Evolutionary conservation across 2,113 vertebrate genomes (phyloP).

Genomic region (Synchiropus splendidus): DNA sequence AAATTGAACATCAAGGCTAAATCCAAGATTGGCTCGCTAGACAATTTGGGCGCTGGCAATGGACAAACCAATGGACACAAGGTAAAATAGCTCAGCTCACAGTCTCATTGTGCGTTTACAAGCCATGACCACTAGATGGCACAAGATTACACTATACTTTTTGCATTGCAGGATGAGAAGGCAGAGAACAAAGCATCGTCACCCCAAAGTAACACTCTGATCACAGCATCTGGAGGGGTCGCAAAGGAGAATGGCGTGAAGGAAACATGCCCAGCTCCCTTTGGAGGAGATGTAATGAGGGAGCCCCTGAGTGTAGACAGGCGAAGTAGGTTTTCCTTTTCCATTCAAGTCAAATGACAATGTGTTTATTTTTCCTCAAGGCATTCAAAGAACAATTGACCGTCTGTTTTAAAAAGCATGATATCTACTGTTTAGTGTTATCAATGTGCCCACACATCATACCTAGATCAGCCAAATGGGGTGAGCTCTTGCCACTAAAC

Average conservation of each 20-base stretch:
- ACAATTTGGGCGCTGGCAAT: slow-evolving; percentile 72
- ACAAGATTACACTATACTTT: slow-evolving; percentile 8
- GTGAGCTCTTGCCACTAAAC: no score
- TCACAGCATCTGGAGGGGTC: slow-evolving; percentile 51
- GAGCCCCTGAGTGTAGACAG: slow-evolving; percentile 78
- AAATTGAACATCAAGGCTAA: slow-evolving; percentile 83
- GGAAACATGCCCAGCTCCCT: slow-evolving; percentile 47
- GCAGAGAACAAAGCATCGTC: slow-evolving; percentile 60
- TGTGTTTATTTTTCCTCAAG: no score
- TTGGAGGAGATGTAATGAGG: slow-evolving; percentile 71
- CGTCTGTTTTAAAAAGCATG: slow-evolving; percentile 22
- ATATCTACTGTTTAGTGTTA: no score
- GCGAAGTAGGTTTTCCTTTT: slow-evolving; percentile 71
- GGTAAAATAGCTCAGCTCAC: slow-evolving; percentile 55
- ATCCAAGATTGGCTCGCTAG: slow-evolving; percentile 82
- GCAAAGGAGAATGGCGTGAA: slow-evolving; percentile 76
- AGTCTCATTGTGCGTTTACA: slow-evolving; percentile 29
- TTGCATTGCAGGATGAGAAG: slow-evolving; percentile 68
- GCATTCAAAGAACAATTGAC: slow-evolving; percentile 12
- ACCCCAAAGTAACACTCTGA: slow-evolving; percentile 59
- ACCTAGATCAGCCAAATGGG: no score
- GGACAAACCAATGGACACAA: slow-evolving; percentile 67
- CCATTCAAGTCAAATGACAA: no score
- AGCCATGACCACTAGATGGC: slow-evolving; percentile 30
- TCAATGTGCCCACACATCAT: no score